Conservation (phyloP, 2,888 invertebrate genomes). For the Agapetus fuscipes region DNA sequence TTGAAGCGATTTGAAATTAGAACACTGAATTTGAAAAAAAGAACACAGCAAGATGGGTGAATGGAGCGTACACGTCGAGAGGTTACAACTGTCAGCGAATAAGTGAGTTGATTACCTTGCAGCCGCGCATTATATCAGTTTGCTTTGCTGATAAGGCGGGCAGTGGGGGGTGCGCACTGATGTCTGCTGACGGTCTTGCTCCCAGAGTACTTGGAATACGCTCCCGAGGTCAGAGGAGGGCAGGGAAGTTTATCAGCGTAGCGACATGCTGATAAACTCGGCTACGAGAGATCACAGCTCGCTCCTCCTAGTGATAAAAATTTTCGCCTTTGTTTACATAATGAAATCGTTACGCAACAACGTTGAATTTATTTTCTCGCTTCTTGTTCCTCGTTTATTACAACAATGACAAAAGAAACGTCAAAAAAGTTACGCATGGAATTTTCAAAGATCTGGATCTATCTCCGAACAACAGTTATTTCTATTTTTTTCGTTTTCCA, state of each 20-base stretch:
- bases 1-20: neutral
- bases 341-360: no score
- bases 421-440: no score
- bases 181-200: no score
- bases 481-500: no score
- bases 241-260: constrained; percentile 35
- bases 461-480: no score
- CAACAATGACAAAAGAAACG: no score
- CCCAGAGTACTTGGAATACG: no score
- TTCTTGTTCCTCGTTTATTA: no score
- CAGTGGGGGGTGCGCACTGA: constrained; percentile 1
- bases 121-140: constrained; percentile 15
- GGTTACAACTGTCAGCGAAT: neutral
- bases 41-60: no score
- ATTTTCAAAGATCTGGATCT: no score
- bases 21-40: neutral
- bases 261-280: constrained; percentile 6
- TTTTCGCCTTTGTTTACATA: constrained; percentile 1
- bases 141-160: constrained; percentile 6
- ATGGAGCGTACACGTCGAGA: neutral
- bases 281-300: neutral
- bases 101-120: constrained; percentile 11
- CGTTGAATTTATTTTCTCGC: no score
- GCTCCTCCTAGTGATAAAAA: constrained; percentile 5
- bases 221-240: constrained; percentile 43